A percentile compares a stretch with the other conserved stretches of the same genome.
Evolutionary conservation across 1,140 invertebrate genomes (phyloP).

Genomic region (Drosophila lini): DNA sequence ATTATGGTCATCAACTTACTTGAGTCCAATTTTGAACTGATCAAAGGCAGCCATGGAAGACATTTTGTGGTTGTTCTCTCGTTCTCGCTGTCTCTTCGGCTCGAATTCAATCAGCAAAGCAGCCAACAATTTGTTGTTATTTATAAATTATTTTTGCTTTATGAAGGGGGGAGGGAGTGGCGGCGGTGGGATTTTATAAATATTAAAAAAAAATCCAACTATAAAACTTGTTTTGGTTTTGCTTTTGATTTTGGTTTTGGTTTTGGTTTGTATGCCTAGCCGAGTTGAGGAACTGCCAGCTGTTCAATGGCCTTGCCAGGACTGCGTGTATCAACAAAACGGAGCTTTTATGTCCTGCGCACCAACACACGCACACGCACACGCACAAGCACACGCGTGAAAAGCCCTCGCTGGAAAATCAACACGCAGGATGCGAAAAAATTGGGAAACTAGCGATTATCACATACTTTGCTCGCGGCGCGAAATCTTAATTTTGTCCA

Average conservation of each 20-base stretch:
- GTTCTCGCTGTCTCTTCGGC: constrained; percentile 9
- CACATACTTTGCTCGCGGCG: constrained; percentile 58
- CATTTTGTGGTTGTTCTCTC: constrained; percentile 56
- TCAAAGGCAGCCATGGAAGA: constrained; percentile 80
- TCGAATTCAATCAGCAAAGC: constrained; percentile 28
- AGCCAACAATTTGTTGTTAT: constrained; percentile 11
- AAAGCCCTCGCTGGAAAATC: constrained; percentile 34
- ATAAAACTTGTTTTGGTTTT: constrained; percentile 33
- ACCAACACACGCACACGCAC: constrained; percentile 36
- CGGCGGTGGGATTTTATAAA: constrained; percentile 12
- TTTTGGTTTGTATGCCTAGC: constrained; percentile 12
- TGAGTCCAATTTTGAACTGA: constrained; percentile 82
- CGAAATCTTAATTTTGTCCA: background rate
- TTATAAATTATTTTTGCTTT: constrained; percentile 6
- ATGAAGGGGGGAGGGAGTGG: background rate
- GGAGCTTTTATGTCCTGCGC: constrained; percentile 67
- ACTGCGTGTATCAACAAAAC: constrained; percentile 51
- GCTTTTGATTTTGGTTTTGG: background rate
- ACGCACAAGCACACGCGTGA: constrained; percentile 40
- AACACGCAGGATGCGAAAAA: constrained; percentile 18
- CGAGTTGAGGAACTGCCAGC: constrained; percentile 53
- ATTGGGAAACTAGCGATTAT: constrained; percentile 23
- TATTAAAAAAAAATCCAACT: constrained; percentile 36
- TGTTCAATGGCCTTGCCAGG: constrained; percentile 62
- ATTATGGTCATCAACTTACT: constrained; percentile 61